A percentile compares a stretch with the other conserved stretches of the same genome.
phyloP scores from a whole-genome alignment of 2,113 vertebrate genomes.

The Rattus rattus region DNA sequence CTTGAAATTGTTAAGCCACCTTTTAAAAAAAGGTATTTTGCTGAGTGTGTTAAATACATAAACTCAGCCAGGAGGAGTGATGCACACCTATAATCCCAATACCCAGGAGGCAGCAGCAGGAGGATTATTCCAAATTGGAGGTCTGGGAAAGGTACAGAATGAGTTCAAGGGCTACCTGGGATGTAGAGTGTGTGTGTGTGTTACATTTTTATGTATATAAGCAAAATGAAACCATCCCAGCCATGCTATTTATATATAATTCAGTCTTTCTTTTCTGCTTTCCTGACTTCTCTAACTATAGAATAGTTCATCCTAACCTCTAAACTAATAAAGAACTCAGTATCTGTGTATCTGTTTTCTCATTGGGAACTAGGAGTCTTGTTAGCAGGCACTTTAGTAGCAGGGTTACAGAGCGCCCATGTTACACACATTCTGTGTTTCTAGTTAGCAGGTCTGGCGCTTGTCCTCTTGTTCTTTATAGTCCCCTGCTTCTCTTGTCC shows the following conservation, averaged over 20 bases:
- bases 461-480: neutral
- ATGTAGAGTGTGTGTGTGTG: neutral
- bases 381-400: neutral
- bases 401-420: neutral
- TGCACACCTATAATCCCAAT: neutral
- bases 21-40: conserved; percentile 17
- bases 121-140: neutral
- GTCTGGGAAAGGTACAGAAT: neutral
- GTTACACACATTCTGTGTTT: neutral
- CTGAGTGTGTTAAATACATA: neutral
- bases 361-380: neutral
- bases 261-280: neutral
- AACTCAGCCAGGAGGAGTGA: too few relatives aligned
- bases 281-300: neutral
- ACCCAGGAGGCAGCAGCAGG: neutral
- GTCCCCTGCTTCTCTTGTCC: neutral
- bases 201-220: conserved; percentile 21
- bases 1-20: neutral
- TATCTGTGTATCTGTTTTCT: neutral
- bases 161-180: neutral
- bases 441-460: neutral
- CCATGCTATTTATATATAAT: neutral
- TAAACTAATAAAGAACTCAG: neutral
- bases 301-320: neutral
- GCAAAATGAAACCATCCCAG: neutral